Percentiles rank a stretch among this genome's conserved stretches.
These are phyloP conservation scores for Ivindomyrus marchei DNA, from an alignment of 2,113 vertebrate species.

Conservation along the genomic window DNA sequence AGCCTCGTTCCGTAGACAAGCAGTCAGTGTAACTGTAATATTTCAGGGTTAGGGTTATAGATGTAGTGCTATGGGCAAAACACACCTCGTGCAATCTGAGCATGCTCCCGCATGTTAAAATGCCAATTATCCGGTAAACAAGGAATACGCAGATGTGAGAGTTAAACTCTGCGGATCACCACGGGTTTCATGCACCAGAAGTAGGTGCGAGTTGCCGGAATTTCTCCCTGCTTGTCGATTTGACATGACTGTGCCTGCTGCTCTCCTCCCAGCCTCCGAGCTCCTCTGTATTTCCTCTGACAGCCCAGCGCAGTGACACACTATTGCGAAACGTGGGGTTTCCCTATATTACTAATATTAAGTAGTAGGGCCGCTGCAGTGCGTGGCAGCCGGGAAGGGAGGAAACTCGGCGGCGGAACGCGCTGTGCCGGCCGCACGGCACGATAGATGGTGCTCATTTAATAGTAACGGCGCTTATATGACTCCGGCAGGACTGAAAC, in stretches of 20 bases:
- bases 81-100: background rate
- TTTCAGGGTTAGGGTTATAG: background rate
- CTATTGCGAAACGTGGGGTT: background rate
- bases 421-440: background rate
- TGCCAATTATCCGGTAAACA: background rate
- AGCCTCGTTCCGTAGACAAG: background rate
- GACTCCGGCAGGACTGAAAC: background rate
- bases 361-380: background rate
- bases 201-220: background rate
- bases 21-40: background rate
- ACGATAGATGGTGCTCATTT: background rate
- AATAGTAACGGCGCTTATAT: background rate
- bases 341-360: background rate
- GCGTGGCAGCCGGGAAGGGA: background rate
- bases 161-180: background rate
- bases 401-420: background rate
- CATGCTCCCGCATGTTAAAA: background rate
- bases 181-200: background rate
- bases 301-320: background rate
- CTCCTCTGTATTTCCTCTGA: background rate
- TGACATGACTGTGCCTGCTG: background rate
- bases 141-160: background rate
- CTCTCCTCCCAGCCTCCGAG: background rate
- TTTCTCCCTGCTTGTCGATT: background rate
- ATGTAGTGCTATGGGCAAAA: background rate